Conservation (phyloP, 2,113 vertebrate genomes). For the Dolichallabes microphthalmus region DNA sequence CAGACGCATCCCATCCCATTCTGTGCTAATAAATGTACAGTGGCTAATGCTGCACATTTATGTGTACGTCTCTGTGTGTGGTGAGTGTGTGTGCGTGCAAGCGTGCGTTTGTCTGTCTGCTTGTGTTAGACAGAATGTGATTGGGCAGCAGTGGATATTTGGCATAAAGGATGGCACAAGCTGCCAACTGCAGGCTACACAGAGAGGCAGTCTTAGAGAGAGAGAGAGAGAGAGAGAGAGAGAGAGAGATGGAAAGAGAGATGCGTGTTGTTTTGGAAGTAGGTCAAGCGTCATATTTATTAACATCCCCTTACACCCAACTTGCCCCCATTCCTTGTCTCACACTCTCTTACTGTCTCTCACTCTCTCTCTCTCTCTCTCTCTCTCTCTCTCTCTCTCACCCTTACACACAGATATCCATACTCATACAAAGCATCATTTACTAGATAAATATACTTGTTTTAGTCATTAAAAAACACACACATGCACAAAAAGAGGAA, state of each 20-base stretch:
- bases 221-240: conserved; percentile 29
- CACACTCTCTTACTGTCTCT: not conserved
- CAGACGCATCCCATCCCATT: not conserved
- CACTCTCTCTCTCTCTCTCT: not conserved
- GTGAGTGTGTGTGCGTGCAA: not conserved
- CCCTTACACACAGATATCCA: not conserved
- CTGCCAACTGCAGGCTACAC: conserved; percentile 46
- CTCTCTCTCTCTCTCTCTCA: not conserved
- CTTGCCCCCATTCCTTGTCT: conserved; percentile 34
- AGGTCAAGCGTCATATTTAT: conserved; percentile 63
- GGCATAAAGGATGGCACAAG: conserved; percentile 46
- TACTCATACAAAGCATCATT: conserved; percentile 12
- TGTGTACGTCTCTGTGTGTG: conserved; percentile 13
- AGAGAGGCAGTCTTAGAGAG: conserved; percentile 35
- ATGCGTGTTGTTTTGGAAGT: conserved; percentile 57
- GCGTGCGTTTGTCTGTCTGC: conserved; percentile 27
- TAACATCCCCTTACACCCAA: conserved; percentile 51
- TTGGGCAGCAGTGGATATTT: conserved; percentile 44
- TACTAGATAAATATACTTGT: conserved; percentile 17
- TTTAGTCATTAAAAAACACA: conserved; percentile 10
- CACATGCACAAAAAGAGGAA: not conserved
- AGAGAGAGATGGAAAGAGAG: conserved; percentile 25
- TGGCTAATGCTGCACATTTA: not conserved
- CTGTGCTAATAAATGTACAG: not conserved
- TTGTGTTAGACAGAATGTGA: conserved; percentile 40